Percentiles rank a stretch among this genome's conserved stretches.
Evolutionary conservation across 23 tunicate species (phyloP).

Genomic region (Ciona savignyi): DNA sequence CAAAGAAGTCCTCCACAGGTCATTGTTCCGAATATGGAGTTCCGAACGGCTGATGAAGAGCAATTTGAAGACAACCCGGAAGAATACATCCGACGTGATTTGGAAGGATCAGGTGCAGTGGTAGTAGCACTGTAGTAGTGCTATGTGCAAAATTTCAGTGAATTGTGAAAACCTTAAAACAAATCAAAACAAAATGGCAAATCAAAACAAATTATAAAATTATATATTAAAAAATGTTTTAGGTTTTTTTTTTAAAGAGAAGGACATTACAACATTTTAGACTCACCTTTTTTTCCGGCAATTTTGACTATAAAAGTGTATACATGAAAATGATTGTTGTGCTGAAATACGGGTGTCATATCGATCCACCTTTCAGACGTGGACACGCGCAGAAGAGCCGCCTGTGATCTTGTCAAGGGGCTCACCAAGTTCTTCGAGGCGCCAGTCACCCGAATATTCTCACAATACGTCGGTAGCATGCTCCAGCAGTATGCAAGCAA

Average conservation of each 20-base stretch:
- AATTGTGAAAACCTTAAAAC: not conserved
- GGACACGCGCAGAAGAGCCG: constrained; percentile 89
- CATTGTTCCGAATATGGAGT: constrained; percentile 88
- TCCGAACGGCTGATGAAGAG: constrained; percentile 80
- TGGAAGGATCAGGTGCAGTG: constrained; percentile 91
- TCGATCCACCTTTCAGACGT: constrained; percentile 28
- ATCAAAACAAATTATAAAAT: too few species aligned
- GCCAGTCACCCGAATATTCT: constrained; percentile 70
- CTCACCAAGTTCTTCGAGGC: constrained; percentile 68
- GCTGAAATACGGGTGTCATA: not conserved
- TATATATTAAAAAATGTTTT: too few species aligned
- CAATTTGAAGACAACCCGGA: constrained; percentile 98
- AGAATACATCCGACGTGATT: constrained; percentile 84
- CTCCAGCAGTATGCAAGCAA: constrained; percentile 42
- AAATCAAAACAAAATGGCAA: too few species aligned
- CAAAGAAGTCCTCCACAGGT: constrained; percentile 25
- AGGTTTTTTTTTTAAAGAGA: too few species aligned
- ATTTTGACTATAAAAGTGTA: too few species aligned
- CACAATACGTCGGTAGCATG: constrained; percentile 78
- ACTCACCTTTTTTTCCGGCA: not conserved
- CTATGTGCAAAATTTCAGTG: not conserved
- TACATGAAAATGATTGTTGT: too few species aligned
- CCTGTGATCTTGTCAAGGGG: constrained; percentile 85
- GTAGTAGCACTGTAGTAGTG: too few species aligned
- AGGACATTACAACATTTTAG: too few species aligned